Base-by-base conservation (phyloP, 2,888 invertebrate species). In the Watsonalla cultraria region DNA sequence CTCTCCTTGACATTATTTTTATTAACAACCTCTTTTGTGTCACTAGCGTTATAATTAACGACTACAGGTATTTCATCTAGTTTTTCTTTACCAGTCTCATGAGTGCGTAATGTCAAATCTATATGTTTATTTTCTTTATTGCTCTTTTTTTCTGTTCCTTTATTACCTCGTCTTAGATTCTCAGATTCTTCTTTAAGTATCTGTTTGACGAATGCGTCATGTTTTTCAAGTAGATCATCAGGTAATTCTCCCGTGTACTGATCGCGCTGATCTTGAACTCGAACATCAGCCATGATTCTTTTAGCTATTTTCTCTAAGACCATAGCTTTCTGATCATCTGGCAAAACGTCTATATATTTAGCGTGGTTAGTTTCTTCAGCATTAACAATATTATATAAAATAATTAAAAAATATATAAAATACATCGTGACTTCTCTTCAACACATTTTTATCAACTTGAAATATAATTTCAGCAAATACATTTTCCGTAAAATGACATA, bases 231-330 rank as follows among this genome's bases (percentile, higher is more conserved):
- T 46, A 78, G 64, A 1, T 76, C 72, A 5, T 84, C 80, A 0
- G 74, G 55, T 8, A 85, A 49, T 51, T 83, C 80, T 8, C 62
- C 64, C 13, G 76, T 76, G 0, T 60, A 55, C 33, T 65, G 57
- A 35, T 58, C 60, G 0, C 58, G 58, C 6, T 55, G 51, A 7
- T 69, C 67, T 45, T 68, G 70, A 24, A 63, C 62, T 35, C 76
- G 64, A 0, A 84, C 76, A 54, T 80, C 81, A 49, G 76, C 66
- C 9, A 79, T 54, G 59, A 89, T 82, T 48, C 88, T 72, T 62
- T 82, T 78, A 0, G 85, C 84, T 9, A 89, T 76, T 24, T 65
- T 76, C 37, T 85, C 76, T 48, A 88, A 57, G 46, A 89, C 84
- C 0, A 76, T 76, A 33, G 76, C 66, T 58, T 88, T 89, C 47